Percentiles rank a stretch among this genome's conserved stretches.
These are phyloP conservation scores for Borostomias antarcticus DNA, from an alignment of 2,797 vertebrate species.

Conservation along the genomic window DNA sequence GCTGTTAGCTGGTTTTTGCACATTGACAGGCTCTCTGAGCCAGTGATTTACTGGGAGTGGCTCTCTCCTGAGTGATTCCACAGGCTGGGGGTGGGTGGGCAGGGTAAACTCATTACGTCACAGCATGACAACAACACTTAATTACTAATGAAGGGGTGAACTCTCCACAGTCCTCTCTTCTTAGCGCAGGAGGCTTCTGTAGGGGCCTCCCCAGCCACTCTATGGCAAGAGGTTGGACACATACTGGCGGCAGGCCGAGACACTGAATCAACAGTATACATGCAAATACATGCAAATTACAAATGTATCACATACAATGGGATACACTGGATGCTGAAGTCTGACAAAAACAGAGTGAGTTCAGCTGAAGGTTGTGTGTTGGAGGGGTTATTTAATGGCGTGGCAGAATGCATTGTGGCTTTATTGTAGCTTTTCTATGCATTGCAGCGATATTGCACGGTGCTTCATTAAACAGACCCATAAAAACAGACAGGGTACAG, in stretches of 20 bases:
- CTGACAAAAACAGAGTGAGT: not conserved
- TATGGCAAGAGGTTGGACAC: conserved; percentile 17
- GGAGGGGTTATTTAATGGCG: conserved; percentile 40
- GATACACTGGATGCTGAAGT: not conserved
- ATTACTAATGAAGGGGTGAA: conserved; percentile 56
- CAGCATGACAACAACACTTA: conserved; percentile 59
- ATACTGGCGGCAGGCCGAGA: not conserved
- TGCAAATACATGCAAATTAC: not conserved
- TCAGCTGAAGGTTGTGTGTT: conserved; percentile 34
- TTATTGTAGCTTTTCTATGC: conserved; percentile 42
- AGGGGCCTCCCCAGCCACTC: not conserved
- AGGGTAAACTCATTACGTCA: conserved; percentile 52
- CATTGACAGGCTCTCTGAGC: conserved; percentile 16
- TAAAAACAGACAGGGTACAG: conserved; percentile 6
- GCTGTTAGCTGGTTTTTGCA: conserved; percentile 10
- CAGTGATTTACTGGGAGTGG: conserved; percentile 48
- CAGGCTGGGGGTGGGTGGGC: conserved; percentile 53
- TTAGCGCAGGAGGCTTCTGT: conserved; percentile 11
- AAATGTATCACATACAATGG: not conserved
- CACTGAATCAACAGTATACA: not conserved
- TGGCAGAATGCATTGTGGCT: conserved; percentile 45
- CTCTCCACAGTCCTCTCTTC: conserved; percentile 29
- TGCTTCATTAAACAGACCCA: conserved; percentile 38
- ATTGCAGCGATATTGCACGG: conserved; percentile 45
- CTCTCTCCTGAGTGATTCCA: conserved; percentile 19